phyloP scores from a whole-genome alignment of 1,140 invertebrate genomes.

The Parasteatoda tepidariorum region DNA sequence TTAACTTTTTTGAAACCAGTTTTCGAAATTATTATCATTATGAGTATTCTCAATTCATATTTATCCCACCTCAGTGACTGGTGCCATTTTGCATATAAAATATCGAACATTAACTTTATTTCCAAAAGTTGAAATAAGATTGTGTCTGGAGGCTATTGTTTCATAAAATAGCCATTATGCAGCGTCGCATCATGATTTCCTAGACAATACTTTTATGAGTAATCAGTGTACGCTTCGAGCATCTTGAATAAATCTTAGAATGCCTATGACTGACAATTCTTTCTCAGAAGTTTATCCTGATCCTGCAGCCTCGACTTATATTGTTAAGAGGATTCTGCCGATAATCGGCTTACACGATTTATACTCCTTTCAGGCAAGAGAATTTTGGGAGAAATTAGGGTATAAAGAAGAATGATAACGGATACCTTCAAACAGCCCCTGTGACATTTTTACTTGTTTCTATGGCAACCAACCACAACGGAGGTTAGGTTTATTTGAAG shows the following conservation, averaged over 20 bases:
- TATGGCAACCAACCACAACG: not conserved
- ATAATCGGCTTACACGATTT: not conserved
- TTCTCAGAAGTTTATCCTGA: not conserved
- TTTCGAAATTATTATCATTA: too few species aligned
- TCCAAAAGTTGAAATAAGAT: too few species aligned
- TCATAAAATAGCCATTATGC: too few species aligned
- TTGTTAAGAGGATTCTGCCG: not conserved
- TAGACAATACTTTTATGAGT: not conserved
- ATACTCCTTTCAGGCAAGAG: not conserved
- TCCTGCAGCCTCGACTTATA: not conserved
- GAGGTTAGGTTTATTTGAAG: not conserved
- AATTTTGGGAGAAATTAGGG: not conserved
- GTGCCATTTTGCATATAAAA: too few species aligned
- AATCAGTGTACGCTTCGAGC: not conserved
- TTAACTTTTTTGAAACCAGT: too few species aligned
- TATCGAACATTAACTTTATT: too few species aligned
- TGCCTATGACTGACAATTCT: not conserved
- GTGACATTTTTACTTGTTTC: not conserved
- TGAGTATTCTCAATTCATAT: too few species aligned
- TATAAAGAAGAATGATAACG: not conserved
- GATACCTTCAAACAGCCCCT: not conserved
- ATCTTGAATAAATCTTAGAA: not conserved
- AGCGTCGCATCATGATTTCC: too few species aligned
- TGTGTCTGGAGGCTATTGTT: too few species aligned
- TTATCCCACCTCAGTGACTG: too few species aligned